Base-by-base conservation (phyloP, 2,888 invertebrate species). In the Drosophila demipolita region DNA sequence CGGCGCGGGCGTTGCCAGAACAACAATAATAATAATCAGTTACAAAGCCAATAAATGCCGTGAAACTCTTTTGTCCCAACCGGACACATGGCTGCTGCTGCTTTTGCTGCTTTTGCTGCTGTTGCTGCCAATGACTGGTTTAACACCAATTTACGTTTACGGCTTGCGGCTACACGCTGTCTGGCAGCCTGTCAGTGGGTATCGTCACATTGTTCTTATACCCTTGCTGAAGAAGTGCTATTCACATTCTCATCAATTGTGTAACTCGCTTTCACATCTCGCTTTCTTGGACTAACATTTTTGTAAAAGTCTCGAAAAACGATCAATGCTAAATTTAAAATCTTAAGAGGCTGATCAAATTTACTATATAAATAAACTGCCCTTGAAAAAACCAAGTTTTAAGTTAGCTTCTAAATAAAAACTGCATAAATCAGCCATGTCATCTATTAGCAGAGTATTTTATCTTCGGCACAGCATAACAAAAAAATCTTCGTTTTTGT, bases 11-110 rank as follows among this genome's bases (percentile, higher is more conserved):
- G 9, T 8, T 0, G 45, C 45, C 45, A 45, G 45, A 52, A 52
- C 57, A 45, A 48, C 67, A 67, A 74, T 74, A 69, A 68, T 58
- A 80, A 65, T 65, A 64, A 29, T 29, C 29, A 66, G 58, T 73
- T 65, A 77, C 50, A 40, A 54, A 42, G 42, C 49, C 66, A 69
- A 78, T 82, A 72, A 70, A 72, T 68, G 72, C 53, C 82, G 54
- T 70, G 42, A 73, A 65, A 73, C 71, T 87, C 86, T 87, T 89
- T 85, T 85, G 85, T 85, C 62, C 63, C 81, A 87, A 88, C 87
- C 90, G 87, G 90, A 87, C 89, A 83, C 75, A 62, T 57, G 49
- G 63, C 48, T 32, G 32, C 53, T 38, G 52, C 26, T 23, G 45
- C 32, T 23, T 12, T 38, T 29, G 29, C 29, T 29, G 29, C 29